Base-by-base conservation (phyloP, 2,888 invertebrate genomes). In the Athalia circularis region DNA sequence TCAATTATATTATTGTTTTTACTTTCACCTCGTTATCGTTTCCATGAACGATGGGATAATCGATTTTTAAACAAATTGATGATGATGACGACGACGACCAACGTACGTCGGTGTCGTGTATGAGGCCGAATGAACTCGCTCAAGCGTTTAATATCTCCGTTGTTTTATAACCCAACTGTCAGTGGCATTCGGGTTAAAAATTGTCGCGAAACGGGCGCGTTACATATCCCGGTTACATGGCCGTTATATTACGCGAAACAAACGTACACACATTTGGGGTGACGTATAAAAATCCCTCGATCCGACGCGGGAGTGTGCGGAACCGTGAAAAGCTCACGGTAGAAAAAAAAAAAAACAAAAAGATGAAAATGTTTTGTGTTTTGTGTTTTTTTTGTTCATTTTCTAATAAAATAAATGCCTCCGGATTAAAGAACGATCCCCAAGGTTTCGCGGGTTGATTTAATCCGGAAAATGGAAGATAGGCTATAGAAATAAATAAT, bases 121-220 rank as follows among this genome's bases (percentile, higher is more conserved):
- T 47, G 67, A 13, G 7, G 54, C 9, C 77, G 68, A 59, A 77
- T 15, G 70, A 65, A 62, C 68, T 47, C 45, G 45, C 65, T 57
- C 59, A 47, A 13, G 65, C 65, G 77, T 77, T 77, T 54, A 77
- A 77, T 65, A 65, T 45, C 48, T 50, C 54, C 7, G 47, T 8
- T 77, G 8, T 54, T 62, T 15, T 64, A 57, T 67, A 47, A 43
- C 61, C 61, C 57, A 57, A 52, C 64, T 54, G 74, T 65, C 62
- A 72, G 72, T 43, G 78, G 64, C 74, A 74, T 74, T 78, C 54
- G 62, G 45, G 57, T 78, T 65, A 50, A 78, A 78, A 78, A 13
- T 74, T 57, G 65, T 78, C 78, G 54, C 54, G 54, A 64, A 78
- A 52, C 61, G 43, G n/a, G 50, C 67, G 11, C n/a, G 47, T 9